These are phyloP conservation scores for Rhagium mordax DNA, from an alignment of 2,888 invertebrate species.

Conservation along the genomic window DNA sequence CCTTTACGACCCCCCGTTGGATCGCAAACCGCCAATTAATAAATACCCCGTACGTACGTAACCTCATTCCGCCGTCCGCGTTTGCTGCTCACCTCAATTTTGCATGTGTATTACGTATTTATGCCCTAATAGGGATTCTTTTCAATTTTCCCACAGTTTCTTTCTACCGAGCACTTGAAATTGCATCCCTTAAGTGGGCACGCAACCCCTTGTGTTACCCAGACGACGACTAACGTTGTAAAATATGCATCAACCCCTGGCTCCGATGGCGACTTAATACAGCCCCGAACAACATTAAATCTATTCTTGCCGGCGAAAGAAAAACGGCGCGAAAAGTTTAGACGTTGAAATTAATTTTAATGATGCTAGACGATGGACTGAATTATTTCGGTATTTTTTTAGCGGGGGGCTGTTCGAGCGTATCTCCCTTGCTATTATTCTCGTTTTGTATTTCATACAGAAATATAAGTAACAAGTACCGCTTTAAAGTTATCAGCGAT, in stretches of 20 bases:
- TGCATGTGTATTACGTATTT: slow-evolving; percentile 51
- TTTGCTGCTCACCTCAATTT: slow-evolving; percentile 22
- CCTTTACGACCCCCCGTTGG: background rate
- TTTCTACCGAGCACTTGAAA: slow-evolving; percentile 53
- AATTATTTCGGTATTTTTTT: background rate
- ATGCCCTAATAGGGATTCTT: slow-evolving; percentile 56
- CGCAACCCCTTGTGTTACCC: slow-evolving; percentile 52
- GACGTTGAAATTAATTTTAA: slow-evolving; percentile 34
- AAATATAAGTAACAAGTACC: too few relatives aligned
- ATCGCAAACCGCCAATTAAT: background rate
- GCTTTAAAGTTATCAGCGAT: too few relatives aligned
- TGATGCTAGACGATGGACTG: background rate
- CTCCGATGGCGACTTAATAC: slow-evolving; percentile 31
- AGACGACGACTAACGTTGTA: slow-evolving; percentile 46
- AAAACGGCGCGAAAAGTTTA: slow-evolving; percentile 34
- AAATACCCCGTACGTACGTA: background rate
- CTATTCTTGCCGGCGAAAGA: slow-evolving; percentile 13
- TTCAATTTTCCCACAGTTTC: slow-evolving; percentile 61
- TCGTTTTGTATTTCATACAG: too few relatives aligned
- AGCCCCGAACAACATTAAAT: slow-evolving; percentile 1
- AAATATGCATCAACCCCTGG: slow-evolving; percentile 48
- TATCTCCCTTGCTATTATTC: too few relatives aligned
- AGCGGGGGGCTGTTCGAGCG: too few relatives aligned
- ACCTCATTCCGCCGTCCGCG: background rate
- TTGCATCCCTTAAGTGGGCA: slow-evolving; percentile 57